phyloP scores from a whole-genome alignment of 2,888 invertebrate species.

The Galerucella calmariensis region DNA sequence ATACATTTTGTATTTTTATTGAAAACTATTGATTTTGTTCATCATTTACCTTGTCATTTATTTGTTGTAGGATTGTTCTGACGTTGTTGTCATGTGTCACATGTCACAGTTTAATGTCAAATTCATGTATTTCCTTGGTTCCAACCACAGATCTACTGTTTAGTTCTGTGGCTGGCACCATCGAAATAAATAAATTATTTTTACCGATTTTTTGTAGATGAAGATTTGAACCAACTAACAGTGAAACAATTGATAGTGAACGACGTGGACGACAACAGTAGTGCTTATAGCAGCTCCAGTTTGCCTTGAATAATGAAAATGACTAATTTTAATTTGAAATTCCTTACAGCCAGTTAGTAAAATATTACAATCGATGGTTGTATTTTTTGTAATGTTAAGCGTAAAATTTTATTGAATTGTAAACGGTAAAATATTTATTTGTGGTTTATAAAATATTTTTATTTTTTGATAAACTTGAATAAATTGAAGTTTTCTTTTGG shows the following conservation, averaged over 20 bases:
- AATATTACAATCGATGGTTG: neutral
- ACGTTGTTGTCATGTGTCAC: too few relatives aligned
- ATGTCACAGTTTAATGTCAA: too few relatives aligned
- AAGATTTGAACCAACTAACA: slow-evolving; percentile 51
- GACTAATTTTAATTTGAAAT: neutral
- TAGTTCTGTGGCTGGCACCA: too few relatives aligned
- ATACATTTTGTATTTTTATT: neutral
- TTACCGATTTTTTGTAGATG: slow-evolving; percentile 48
- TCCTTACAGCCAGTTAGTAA: neutral
- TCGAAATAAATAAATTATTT: neutral
- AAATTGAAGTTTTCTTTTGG: neutral
- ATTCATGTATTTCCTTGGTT: too few relatives aligned
- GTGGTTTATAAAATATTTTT: neutral
- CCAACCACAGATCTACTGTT: too few relatives aligned
- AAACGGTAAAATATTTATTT: neutral
- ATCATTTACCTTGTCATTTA: too few relatives aligned
- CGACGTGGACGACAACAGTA: slow-evolving; percentile 57
- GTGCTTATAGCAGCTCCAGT: slow-evolving; percentile 60
- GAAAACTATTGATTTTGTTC: too few relatives aligned
- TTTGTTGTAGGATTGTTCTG: too few relatives aligned
- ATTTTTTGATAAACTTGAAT: slow-evolving; percentile 7
- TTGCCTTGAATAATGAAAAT: slow-evolving; percentile 32
- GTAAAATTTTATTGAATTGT: neutral
- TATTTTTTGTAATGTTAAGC: neutral
- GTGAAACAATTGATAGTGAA: slow-evolving; percentile 49